These are phyloP conservation scores for Sinodicranocentrus sp. DNA, from an alignment of 2,888 invertebrate species.

Conservation along the genomic window DNA sequence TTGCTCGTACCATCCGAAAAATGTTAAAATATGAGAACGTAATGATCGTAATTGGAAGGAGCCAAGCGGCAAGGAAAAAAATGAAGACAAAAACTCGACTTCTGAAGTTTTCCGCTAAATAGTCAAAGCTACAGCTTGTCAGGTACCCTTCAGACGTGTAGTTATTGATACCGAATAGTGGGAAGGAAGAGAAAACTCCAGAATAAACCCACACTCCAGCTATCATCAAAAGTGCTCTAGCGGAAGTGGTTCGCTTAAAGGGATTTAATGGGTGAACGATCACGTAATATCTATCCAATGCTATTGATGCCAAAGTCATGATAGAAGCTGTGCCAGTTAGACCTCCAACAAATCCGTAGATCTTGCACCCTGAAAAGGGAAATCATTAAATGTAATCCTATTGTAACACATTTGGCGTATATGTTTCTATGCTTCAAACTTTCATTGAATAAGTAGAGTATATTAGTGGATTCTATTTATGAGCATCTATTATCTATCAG, in stretches of 20 bases:
- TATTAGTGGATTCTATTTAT: too few relatives aligned
- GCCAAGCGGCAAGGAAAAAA: conserved; percentile 88
- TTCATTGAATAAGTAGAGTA: too few relatives aligned
- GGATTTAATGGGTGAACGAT: conserved; percentile 88
- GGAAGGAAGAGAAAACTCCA: conserved; percentile 84
- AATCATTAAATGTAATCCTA: too few relatives aligned
- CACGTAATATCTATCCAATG: conserved; percentile 89
- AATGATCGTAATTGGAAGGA: conserved; percentile 85
- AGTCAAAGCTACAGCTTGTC: conserved; percentile 92
- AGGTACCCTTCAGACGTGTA: conserved; percentile 92
- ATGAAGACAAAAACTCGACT: conserved; percentile 86
- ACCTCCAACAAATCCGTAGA: conserved; percentile 90
- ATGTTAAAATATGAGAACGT: conserved; percentile 87
- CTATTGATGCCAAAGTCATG: conserved; percentile 88
- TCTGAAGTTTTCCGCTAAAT: conserved; percentile 83
- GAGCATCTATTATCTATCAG: too few relatives aligned
- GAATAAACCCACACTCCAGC: conserved; percentile 87
- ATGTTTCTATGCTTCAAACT: too few relatives aligned
- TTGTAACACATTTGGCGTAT: too few relatives aligned
- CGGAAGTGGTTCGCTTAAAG: conserved; percentile 82
- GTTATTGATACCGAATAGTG: conserved; percentile 85
- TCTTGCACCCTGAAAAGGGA: conserved; percentile 83
- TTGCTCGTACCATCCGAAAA: conserved; percentile 82
- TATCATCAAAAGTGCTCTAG: conserved; percentile 83
- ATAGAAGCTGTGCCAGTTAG: conserved; percentile 90